These are phyloP conservation scores for Hirtodrosophila duncani DNA, from an alignment of 2,888 invertebrate genomes.

Conservation along the genomic window DNA sequence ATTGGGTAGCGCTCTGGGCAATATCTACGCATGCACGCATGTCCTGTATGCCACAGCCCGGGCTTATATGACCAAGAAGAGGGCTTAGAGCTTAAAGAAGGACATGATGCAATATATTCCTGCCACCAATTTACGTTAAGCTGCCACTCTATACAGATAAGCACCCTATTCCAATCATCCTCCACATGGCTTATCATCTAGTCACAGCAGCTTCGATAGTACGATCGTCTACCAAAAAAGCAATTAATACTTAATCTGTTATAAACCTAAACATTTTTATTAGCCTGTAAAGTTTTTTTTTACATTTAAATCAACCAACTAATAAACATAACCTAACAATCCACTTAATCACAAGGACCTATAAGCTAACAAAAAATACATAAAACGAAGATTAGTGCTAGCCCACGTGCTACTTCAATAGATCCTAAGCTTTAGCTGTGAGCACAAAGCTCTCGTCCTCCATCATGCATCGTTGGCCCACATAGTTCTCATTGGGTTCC, in stretches of 20 bases:
- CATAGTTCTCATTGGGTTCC: conserved; percentile 75
- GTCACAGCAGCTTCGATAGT: conserved; percentile 61
- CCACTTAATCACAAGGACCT: conserved; percentile 12
- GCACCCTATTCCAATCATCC: conserved; percentile 30
- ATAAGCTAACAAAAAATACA: neutral
- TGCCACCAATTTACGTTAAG: conserved; percentile 60
- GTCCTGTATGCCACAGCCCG: conserved; percentile 74
- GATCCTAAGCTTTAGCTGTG: conserved; percentile 56
- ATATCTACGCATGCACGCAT: conserved; percentile 78
- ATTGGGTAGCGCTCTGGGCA: conserved; percentile 80
- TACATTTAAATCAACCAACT: conserved; percentile 52
- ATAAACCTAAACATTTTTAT: conserved; percentile 63
- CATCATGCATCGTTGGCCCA: conserved; percentile 75
- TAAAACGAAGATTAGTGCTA: neutral
- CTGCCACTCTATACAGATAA: conserved; percentile 46
- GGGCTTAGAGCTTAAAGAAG: conserved; percentile 42
- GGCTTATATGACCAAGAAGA: conserved; percentile 75
- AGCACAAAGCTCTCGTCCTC: conserved; percentile 74
- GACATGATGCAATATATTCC: conserved; percentile 30
- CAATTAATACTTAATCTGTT: conserved; percentile 63
- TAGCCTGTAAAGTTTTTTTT: conserved; percentile 51
- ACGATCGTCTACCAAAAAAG: conserved; percentile 51
- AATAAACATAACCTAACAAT: conserved; percentile 54
- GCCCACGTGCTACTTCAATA: neutral
- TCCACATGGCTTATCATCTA: conserved; percentile 46